Percentiles rank a stretch among this genome's conserved stretches.
Conservation (phyloP, 2,888 invertebrate genomes). For the Drosophila percnosoma region DNA sequence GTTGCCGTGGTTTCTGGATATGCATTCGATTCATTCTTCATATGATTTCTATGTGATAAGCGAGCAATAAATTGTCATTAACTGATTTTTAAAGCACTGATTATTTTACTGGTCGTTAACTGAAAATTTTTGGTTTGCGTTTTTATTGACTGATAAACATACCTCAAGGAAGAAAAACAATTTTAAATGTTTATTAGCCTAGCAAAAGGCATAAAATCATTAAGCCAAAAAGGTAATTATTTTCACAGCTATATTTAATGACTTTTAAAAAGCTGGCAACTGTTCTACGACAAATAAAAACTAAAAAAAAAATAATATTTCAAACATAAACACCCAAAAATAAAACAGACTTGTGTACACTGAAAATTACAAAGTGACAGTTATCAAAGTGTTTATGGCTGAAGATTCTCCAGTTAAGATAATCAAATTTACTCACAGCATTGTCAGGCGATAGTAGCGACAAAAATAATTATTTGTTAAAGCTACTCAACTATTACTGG, state of each 20-base stretch:
- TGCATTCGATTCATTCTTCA: constrained; percentile 42
- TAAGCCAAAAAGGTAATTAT: neutral
- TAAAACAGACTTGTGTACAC: neutral
- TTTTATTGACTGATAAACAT: constrained; percentile 45
- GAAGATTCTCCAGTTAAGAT: constrained; percentile 7
- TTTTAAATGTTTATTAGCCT: constrained; percentile 40
- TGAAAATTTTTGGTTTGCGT: constrained; percentile 12
- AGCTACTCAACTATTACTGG: constrained; percentile 34
- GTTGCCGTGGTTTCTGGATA: constrained; percentile 9
- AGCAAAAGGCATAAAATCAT: constrained; percentile 5
- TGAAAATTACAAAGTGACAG: constrained; percentile 8
- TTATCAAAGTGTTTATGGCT: constrained; percentile 34
- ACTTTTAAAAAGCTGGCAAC: constrained; percentile 5
- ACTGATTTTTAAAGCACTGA: constrained; percentile 40
- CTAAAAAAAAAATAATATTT: neutral
- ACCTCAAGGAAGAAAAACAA: constrained; percentile 37
- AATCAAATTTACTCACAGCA: constrained; percentile 63
- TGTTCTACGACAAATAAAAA: neutral
- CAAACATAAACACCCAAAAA: neutral
- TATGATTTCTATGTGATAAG: constrained; percentile 46
- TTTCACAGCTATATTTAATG: constrained; percentile 8
- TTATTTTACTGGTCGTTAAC: constrained; percentile 30
- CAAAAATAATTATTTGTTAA: constrained; percentile 45
- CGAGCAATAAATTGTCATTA: neutral
- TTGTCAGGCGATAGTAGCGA: constrained; percentile 42